Conservation (phyloP, 2,797 vertebrate species). For the Siniperca undulata region DNA sequence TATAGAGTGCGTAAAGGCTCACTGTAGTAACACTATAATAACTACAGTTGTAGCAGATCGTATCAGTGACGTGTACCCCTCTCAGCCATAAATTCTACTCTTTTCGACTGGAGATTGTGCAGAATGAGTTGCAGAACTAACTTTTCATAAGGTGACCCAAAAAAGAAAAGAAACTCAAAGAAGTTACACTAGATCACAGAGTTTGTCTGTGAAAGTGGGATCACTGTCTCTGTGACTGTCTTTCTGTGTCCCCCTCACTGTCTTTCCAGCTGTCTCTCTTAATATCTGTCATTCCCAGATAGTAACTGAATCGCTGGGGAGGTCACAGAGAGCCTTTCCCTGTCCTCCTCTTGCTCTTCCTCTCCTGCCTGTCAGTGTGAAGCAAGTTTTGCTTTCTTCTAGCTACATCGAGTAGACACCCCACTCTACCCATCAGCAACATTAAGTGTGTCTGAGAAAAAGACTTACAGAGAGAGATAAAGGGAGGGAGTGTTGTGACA, state of each 20-base stretch:
- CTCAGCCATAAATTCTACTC: background rate
- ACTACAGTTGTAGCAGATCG: background rate
- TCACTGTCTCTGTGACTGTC: constrained; percentile 13
- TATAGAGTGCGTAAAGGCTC: background rate
- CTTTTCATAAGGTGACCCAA: constrained; percentile 24
- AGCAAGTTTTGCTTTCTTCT: constrained; percentile 34
- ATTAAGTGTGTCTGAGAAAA: constrained; percentile 25
- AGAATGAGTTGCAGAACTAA: constrained; percentile 5
- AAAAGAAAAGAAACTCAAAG: background rate
- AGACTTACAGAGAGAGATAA: background rate
- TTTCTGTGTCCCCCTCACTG: background rate
- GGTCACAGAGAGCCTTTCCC: constrained; percentile 41
- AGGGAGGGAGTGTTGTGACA: background rate
- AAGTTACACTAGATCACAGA: background rate
- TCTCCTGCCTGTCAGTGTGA: constrained; percentile 60
- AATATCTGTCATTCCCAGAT: constrained; percentile 17
- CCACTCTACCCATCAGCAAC: constrained; percentile 38
- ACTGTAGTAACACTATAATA: background rate
- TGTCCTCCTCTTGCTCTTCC: constrained; percentile 23
- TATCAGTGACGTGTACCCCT: background rate
- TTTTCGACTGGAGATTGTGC: background rate
- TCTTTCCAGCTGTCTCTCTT: constrained; percentile 23
- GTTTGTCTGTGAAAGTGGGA: background rate
- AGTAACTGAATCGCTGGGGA: constrained; percentile 13
- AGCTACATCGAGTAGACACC: constrained; percentile 51